Percentiles rank a stretch among this genome's conserved stretches.
These are phyloP conservation scores for Pogonocichla stellata DNA, from an alignment of 2,113 vertebrate species.

Conservation along the genomic window DNA sequence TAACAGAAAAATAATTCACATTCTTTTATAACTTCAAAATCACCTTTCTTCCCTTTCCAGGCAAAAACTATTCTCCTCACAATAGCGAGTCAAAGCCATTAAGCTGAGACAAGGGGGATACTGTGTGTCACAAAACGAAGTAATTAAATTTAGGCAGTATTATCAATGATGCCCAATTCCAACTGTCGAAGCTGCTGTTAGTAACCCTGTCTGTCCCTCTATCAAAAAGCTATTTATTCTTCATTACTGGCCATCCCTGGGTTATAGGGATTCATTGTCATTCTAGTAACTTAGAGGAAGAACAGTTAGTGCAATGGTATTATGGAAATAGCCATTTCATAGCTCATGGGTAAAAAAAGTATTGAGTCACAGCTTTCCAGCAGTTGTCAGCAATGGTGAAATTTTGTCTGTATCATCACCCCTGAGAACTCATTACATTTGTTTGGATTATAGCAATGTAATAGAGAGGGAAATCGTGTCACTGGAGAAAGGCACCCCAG, in stretches of 20 bases:
- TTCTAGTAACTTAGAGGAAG: constrained; percentile 23
- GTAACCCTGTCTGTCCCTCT: constrained; percentile 35
- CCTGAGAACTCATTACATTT: neutral
- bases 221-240: constrained; percentile 62
- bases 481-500: neutral
- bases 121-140: neutral
- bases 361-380: neutral
- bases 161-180: constrained; percentile 39
- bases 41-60: constrained; percentile 30
- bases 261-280: constrained; percentile 37
- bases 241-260: constrained; percentile 35
- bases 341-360: constrained; percentile 1
- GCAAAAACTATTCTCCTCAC: neutral
- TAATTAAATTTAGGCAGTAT: constrained; percentile 54
- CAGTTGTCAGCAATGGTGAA: neutral
- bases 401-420: neutral
- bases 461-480: neutral
- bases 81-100: constrained; percentile 27
- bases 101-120: constrained; percentile 29
- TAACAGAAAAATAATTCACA: neutral
- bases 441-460: neutral
- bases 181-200: neutral
- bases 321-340: constrained; percentile 44
- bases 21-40: neutral
- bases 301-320: constrained; percentile 7